Base-by-base conservation (phyloP, 1,140 invertebrate genomes). In the Lineus longissimus region DNA sequence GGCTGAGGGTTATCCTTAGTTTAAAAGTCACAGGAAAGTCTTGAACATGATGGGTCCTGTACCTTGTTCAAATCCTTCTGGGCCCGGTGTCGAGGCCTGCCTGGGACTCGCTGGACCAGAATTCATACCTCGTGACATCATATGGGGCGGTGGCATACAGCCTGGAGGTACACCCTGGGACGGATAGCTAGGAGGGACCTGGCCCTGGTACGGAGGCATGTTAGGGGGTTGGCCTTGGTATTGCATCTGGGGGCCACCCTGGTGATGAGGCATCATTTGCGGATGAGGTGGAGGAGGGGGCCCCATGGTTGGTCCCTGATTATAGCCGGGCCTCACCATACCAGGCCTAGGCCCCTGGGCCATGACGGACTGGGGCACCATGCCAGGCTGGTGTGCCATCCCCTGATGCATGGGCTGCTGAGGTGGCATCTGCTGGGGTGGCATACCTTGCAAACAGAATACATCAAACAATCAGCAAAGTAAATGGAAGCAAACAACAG, bases 111-210 rank as follows among this genome's bases (percentile, higher is more conserved):
- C 61, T 40, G 33, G 51, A 29, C 54, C 56, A 4, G 64, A 59
- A 40, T 40, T 33, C 54, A 51, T 61, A 54, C 4, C n/a, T 19
- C 41, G 25, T 29, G 60, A 33, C 41, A 63, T 54, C 70, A 69
- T 66, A 61, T 65, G 62, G 25, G 63, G 61, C 45, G 63, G 62
- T 19, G 67, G 60, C 15, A 65, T 60, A 29, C 55, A 33, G 15
- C 61, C 41, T 33, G 33, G 59, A 36, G 59, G 59, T 60, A 36
- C 56, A 31, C 40, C 29, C 31, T 36, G 23, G 33, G 62, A 22
- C n/a, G 61, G 29, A 61, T 63, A 59, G 67, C 45, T 61, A 55
- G 64, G 56, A 55, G 60, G 55, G 17, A 56, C 55, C 36, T 25
- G 11, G 55, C 57, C 61, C 31, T 57, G 63, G 60, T 40, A 33